These are phyloP conservation scores for Oedothorax gibbosus DNA, from an alignment of 1,140 invertebrate species.

Conservation along the genomic window DNA sequence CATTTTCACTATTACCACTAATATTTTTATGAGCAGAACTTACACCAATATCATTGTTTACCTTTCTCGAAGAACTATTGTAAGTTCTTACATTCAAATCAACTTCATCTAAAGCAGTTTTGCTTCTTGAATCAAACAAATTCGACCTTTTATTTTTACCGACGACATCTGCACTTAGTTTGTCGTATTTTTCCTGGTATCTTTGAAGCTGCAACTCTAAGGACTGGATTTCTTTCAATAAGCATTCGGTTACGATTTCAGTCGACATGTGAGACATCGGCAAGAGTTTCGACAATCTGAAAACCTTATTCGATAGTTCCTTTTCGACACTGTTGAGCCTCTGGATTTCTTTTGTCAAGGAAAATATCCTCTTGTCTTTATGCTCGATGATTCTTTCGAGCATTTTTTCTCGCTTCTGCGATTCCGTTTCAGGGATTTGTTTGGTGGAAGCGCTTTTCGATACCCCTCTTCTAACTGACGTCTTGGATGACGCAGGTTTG, in stretches of 20 bases:
- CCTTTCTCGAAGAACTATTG: neutral
- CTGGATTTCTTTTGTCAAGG: constrained; percentile 40
- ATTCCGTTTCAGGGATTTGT: neutral
- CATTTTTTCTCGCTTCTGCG: constrained; percentile 11
- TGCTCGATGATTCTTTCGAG: constrained; percentile 46
- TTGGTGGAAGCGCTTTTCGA: neutral
- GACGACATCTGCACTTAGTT: neutral
- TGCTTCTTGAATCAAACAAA: too few species aligned
- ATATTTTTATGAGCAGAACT: neutral
- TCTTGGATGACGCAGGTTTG: neutral
- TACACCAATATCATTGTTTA: neutral
- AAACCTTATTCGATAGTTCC: constrained; percentile 38
- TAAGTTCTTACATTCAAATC: too few species aligned
- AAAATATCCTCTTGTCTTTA: constrained; percentile 42
- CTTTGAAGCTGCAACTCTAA: constrained; percentile 33
- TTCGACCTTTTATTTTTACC: too few species aligned
- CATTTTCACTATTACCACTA: neutral
- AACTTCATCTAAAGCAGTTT: too few species aligned
- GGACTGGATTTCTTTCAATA: constrained; percentile 50
- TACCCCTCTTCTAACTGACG: neutral
- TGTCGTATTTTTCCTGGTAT: constrained; percentile 3
- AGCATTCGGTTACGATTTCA: constrained; percentile 35
- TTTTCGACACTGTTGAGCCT: constrained; percentile 33
- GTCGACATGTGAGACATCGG: constrained; percentile 39
- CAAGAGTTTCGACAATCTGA: constrained; percentile 36